A percentile compares a stretch with the other conserved stretches of the same genome.
phyloP scores from a whole-genome alignment of 2,888 invertebrate species.

The Teinopalpus imperialis region DNA sequence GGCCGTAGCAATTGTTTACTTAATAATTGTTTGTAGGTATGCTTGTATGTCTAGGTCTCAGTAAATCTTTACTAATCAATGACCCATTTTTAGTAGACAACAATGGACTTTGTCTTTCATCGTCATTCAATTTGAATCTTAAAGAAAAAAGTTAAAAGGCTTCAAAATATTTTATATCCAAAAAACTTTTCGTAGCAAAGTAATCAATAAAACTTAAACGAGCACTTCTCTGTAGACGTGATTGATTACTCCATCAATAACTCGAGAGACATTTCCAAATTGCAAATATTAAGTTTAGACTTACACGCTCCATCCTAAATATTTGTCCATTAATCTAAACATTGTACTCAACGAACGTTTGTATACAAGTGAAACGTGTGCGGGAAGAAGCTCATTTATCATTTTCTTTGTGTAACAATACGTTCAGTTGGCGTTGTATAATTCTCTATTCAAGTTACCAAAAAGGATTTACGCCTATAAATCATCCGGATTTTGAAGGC shows the following conservation, averaged over 20 bases:
- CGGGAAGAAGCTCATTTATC: constrained; percentile 16
- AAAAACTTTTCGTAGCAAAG: too few relatives aligned
- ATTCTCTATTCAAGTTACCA: constrained; percentile 17
- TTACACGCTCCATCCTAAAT: background rate
- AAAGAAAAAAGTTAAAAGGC: too few relatives aligned
- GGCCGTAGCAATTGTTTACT: too few relatives aligned
- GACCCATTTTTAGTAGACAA: too few relatives aligned
- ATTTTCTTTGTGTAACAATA: constrained; percentile 15
- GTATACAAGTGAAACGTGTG: constrained; percentile 14
- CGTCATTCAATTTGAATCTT: too few relatives aligned
- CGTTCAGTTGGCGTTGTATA: constrained; percentile 9
- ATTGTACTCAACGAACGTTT: constrained; percentile 9
- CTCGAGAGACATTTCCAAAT: background rate
- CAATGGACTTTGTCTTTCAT: too few relatives aligned
- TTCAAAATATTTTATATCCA: too few relatives aligned
- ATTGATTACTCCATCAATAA: background rate
- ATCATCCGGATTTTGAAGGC: constrained; percentile 15
- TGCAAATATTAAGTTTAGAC: constrained; percentile 4
- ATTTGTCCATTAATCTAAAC: constrained; percentile 16
- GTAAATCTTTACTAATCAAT: too few relatives aligned
- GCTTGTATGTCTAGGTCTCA: too few relatives aligned
- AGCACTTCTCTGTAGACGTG: background rate
- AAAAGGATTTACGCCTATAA: constrained; percentile 17
- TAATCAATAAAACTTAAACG: too few relatives aligned
- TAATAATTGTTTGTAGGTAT: too few relatives aligned